These are phyloP conservation scores for Loripinus fragilis DNA, from an alignment of 2,888 invertebrate species.

Conservation along the genomic window DNA sequence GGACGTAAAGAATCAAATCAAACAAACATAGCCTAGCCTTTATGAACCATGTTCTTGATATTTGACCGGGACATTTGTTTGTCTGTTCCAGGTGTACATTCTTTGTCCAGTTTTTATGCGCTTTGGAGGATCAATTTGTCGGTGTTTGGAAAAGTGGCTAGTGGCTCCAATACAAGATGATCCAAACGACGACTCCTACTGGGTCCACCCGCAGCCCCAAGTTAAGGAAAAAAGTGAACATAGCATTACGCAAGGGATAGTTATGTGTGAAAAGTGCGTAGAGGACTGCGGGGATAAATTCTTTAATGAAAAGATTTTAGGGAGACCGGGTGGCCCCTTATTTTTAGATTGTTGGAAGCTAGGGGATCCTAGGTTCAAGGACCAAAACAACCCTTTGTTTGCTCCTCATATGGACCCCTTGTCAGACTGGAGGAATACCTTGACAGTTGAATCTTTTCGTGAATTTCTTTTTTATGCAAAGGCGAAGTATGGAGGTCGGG, in stretches of 20 bases:
- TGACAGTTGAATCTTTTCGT: constrained; percentile 59
- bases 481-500: constrained; percentile 48
- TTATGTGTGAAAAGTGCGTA: constrained; percentile 62
- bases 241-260: constrained; percentile 35
- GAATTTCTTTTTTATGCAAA: constrained; percentile 66
- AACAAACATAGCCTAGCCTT: too few relatives aligned
- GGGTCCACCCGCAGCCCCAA: constrained; percentile 56
- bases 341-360: constrained; percentile 65
- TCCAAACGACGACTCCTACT: constrained; percentile 69
- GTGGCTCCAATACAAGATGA: constrained; percentile 62
- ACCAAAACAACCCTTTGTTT: constrained; percentile 70
- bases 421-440: constrained; percentile 65
- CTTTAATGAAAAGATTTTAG: constrained; percentile 65
- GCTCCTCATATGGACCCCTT: constrained; percentile 50
- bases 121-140: constrained; percentile 73
- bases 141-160: constrained; percentile 71
- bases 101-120: constrained; percentile 71
- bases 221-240: constrained; percentile 30
- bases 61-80: too few relatives aligned
- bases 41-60: too few relatives aligned
- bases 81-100: constrained; percentile 70
- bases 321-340: constrained; percentile 56
- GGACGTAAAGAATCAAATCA: too few relatives aligned
- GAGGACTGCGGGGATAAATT: constrained; percentile 63
- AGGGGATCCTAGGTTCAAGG: constrained; percentile 72